These are phyloP conservation scores for Caenorhabditis angaria DNA, from an alignment of 2,888 invertebrate genomes.

Conservation along the genomic window DNA sequence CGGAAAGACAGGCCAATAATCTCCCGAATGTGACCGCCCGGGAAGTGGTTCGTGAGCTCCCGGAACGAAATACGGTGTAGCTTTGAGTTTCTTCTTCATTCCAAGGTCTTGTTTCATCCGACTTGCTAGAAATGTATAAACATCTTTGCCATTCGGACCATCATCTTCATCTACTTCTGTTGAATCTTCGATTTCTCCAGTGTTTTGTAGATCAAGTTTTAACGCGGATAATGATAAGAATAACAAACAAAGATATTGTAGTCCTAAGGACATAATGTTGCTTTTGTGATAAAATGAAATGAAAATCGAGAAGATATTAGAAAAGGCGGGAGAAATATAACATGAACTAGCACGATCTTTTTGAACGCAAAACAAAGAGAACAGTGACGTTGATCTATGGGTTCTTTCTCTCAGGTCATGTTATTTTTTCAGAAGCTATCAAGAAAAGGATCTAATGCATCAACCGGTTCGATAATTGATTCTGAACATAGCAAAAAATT, in stretches of 20 bases:
- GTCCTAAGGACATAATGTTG: no score
- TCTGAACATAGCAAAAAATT: neutral
- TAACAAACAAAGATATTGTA: no score
- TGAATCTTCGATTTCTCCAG: slow-evolving; percentile 32
- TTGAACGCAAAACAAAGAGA: no score
- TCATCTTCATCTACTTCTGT: slow-evolving; percentile 19
- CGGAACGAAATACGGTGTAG: slow-evolving; percentile 49
- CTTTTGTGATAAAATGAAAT: no score
- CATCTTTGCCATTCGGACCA: slow-evolving; percentile 29
- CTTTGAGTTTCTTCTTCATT: slow-evolving; percentile 39
- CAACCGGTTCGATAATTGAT: neutral
- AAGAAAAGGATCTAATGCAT: neutral
- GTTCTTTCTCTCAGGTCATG: no score
- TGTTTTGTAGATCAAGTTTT: slow-evolving; percentile 35
- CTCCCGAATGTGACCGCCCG: slow-evolving; percentile 58
- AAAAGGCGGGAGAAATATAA: no score
- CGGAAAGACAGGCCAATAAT: slow-evolving; percentile 65
- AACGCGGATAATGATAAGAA: neutral
- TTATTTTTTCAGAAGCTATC: neutral
- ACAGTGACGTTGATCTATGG: no score
- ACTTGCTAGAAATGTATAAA: slow-evolving; percentile 51
- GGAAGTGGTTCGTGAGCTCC: slow-evolving; percentile 62
- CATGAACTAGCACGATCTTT: no score
- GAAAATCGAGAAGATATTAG: no score
- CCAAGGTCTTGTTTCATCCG: slow-evolving; percentile 56